A percentile compares a stretch with the other conserved stretches of the same genome.
phyloP scores from a whole-genome alignment of 1,140 invertebrate genomes.

The Ridgeia piscesae region DNA sequence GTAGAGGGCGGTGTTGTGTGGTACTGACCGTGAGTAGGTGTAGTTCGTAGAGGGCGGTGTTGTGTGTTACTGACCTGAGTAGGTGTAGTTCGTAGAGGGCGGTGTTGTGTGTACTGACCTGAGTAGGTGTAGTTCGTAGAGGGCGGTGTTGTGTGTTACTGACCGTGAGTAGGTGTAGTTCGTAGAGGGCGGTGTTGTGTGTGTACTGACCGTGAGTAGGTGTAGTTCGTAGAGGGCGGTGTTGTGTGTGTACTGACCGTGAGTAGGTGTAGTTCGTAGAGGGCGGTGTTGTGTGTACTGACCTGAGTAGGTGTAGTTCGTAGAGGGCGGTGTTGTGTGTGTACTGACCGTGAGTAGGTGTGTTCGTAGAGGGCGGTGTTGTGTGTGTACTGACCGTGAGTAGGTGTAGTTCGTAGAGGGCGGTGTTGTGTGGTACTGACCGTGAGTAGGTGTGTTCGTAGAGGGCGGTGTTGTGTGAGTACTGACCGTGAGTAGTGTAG shows the following conservation, averaged over 20 bases:
- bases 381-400: conserved; percentile 73
- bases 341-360: conserved; percentile 62
- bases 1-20: conserved; percentile 72
- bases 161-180: conserved; percentile 67
- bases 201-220: conserved; percentile 70
- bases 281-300: conserved; percentile 71
- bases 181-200: conserved; percentile 72
- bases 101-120: conserved; percentile 73
- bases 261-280: conserved; percentile 74
- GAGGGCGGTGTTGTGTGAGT: conserved; percentile 72
- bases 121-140: conserved; percentile 74
- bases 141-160: conserved; percentile 68
- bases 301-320: conserved; percentile 70
- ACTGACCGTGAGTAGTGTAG: conserved; percentile 61
- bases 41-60: conserved; percentile 77
- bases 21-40: no score
- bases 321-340: conserved; percentile 73
- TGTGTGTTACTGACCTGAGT: no score
- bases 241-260: conserved; percentile 72
- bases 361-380: conserved; percentile 75
- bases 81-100: conserved; percentile 74
- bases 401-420: conserved; percentile 73
- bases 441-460: conserved; percentile 71
- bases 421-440: conserved; percentile 69
- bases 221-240: conserved; percentile 77